Evolutionary conservation across 2,888 invertebrate species (phyloP).

Genomic region (Acanthoscelides obtectus): DNA sequence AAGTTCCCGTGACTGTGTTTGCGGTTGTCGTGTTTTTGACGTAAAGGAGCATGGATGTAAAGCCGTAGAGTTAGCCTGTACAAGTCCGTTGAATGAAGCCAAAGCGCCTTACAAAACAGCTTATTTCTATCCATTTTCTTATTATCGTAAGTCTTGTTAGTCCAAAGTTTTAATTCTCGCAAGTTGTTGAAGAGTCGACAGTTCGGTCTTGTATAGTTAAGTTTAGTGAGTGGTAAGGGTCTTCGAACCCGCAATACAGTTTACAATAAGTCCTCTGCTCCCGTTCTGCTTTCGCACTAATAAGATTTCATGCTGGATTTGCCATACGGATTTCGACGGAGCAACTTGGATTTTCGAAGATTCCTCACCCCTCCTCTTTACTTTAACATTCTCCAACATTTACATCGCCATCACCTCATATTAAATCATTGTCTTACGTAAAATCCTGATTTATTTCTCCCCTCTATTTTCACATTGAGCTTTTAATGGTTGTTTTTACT

Average conservation of each 20-base stretch:
- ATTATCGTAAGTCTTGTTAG: conserved; percentile 56
- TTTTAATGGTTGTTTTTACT: neutral
- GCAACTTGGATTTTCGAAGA: conserved; percentile 39
- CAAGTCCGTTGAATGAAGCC: conserved; percentile 24
- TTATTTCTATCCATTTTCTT: conserved; percentile 50
- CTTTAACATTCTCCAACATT: neutral
- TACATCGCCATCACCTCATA: neutral
- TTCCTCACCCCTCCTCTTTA: neutral
- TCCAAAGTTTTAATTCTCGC: conserved; percentile 61
- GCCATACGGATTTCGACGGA: conserved; percentile 55
- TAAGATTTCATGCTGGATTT: conserved; percentile 66
- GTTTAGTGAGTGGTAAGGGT: conserved; percentile 46
- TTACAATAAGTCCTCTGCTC: conserved; percentile 46
- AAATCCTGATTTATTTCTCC: neutral
- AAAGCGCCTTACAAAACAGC: conserved; percentile 48
- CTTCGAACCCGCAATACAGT: conserved; percentile 49
- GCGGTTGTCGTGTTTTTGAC: neutral
- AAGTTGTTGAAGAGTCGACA: conserved; percentile 49
- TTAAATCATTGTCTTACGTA: neutral
- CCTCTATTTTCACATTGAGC: neutral
- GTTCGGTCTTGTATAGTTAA: conserved; percentile 42
- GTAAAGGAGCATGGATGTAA: neutral
- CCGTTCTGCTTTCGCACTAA: conserved; percentile 51
- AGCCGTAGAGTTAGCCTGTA: neutral
- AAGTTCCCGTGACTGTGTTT: neutral